These are phyloP conservation scores for Amaurobius ferox DNA, from an alignment of 2,888 invertebrate genomes.

Conservation along the genomic window DNA sequence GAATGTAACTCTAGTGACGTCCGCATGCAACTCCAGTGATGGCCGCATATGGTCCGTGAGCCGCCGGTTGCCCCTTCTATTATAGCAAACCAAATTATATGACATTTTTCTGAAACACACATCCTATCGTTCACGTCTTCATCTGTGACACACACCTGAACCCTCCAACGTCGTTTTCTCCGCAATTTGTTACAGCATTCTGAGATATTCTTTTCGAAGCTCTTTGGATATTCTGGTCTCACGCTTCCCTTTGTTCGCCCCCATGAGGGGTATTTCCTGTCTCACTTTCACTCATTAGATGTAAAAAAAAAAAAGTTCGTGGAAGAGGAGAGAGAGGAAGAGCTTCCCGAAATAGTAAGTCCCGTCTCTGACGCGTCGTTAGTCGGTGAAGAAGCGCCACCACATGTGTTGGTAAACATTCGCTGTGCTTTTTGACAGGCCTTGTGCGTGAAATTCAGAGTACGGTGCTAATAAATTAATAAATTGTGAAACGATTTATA, in stretches of 20 bases:
- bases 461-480: no score
- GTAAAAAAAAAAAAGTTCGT: background rate
- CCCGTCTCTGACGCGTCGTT: background rate
- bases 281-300: background rate
- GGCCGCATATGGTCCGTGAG: no score
- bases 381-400: background rate
- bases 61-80: no score
- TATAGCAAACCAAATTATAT: no score
- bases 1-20: no score
- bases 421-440: background rate
- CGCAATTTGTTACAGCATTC: no score
- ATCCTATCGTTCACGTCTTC: no score
- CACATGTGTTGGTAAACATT: background rate
- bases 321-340: background rate
- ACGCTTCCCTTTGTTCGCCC: conserved; percentile 5
- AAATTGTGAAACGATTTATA: no score
- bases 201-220: background rate
- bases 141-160: no score
- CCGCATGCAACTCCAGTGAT: no score
- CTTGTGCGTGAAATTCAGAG: background rate
- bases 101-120: no score
- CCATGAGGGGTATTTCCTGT: background rate
- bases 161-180: background rate
- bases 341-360: background rate
- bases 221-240: conserved; percentile 1